Base-by-base conservation (phyloP, 2,888 invertebrate species). In the Hemistola chrysoprasaria region DNA sequence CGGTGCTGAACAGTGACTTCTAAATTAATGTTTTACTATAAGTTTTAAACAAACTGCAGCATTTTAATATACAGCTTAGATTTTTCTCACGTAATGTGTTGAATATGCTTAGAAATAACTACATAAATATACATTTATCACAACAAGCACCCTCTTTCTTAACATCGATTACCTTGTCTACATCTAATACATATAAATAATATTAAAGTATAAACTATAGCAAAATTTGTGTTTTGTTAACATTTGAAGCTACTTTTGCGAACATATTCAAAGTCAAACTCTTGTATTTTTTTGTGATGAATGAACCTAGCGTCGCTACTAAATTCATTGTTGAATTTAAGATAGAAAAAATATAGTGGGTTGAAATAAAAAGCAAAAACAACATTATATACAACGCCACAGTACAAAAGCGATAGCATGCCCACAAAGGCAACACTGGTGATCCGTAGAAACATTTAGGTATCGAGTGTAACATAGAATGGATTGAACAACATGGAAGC, bases 201-300 rank as follows among this genome's bases (percentile, higher is more conserved):
- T 62, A 64, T 57, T 52, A 59, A 60, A 58, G 51, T 49, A 59
- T 43, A 56, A 51, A 58, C 52, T 49, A 64, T 62, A 77, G 73
- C 73, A 63, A 56, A 16, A 16, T 16, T 71, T 61, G 76, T 77
- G 70, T 76, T 67, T 46, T 49, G 41, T 60, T 47, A 55, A 61
- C 47, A 52, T 60, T 49, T 61, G 57, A 76, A 72, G 63, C 78
- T 80, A 76, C 56, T 58, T 64, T 76, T 76, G 76, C 74, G 62
- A 74, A 71, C 72, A 64, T 76, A 76, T 67, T 86, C 88, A 88
- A 88, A 88, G 88, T 88, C 88, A 88, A 88, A 88, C 88, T 88
- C 88, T 87, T 84, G 71, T 78, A 72, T 76, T 47, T 65, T 66
- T 60, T 72, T 77, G 74, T 81, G 78, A 83, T 83, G 83, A 58